A percentile compares a stretch with the other conserved stretches of the same genome.
Conservation (phyloP, 2,888 invertebrate species). For the Cheilosia grossa region DNA sequence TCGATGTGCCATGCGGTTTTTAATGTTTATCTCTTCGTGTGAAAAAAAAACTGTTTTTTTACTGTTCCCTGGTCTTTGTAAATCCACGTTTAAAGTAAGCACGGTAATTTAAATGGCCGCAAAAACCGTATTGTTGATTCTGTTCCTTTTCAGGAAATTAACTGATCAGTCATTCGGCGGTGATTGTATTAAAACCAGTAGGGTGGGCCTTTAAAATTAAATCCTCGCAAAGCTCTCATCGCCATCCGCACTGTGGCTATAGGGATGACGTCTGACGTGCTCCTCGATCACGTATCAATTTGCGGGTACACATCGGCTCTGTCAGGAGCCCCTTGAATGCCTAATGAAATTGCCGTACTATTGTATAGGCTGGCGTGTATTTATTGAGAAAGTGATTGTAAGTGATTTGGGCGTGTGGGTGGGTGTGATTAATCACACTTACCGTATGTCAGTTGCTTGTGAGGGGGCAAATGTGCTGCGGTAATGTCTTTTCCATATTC, state of each 20-base stretch:
- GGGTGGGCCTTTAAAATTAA: constrained; percentile 32
- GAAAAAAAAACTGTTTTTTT: background rate
- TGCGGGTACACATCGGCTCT: background rate
- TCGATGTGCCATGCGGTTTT: constrained; percentile 31
- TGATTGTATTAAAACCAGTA: constrained; percentile 18
- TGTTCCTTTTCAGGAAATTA: constrained; percentile 35
- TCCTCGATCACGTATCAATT: constrained; percentile 48
- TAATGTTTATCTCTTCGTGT: constrained; percentile 39
- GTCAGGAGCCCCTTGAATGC: constrained; percentile 10
- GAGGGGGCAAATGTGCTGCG: constrained; percentile 27
- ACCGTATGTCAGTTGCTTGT: constrained; percentile 3
- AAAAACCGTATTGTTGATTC: constrained; percentile 28
- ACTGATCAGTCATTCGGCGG: constrained; percentile 42
- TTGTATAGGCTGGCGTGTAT: constrained; percentile 13
- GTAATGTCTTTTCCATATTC: constrained; percentile 23
- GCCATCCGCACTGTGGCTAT: background rate
- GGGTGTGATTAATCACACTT: constrained; percentile 36
- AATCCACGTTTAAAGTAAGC: constrained; percentile 44
- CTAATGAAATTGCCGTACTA: constrained; percentile 26
- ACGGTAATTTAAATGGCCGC: constrained; percentile 48
- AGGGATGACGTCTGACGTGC: background rate
- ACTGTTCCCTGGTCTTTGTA: background rate
- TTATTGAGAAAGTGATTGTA: constrained; percentile 30
- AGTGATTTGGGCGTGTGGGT: constrained; percentile 15
- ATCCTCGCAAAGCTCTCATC: constrained; percentile 27